These are phyloP conservation scores for Platyscapa corneri DNA, from an alignment of 1,140 invertebrate genomes.

Conservation along the genomic window DNA sequence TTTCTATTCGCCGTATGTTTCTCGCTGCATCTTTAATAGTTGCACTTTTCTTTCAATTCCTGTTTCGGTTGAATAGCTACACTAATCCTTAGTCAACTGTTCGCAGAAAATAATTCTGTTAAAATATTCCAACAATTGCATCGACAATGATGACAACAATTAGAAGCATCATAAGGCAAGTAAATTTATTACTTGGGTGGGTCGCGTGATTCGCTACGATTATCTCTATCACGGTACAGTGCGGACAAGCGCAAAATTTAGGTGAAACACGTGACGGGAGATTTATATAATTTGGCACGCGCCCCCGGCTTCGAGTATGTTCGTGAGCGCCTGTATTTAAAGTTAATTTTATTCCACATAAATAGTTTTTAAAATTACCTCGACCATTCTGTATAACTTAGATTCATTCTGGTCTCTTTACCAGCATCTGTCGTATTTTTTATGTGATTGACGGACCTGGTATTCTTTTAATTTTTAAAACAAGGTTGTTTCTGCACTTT, in stretches of 20 bases:
- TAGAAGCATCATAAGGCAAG: neutral
- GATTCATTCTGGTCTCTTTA: neutral
- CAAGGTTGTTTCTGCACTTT: neutral
- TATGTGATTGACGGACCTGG: neutral
- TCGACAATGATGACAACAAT: neutral
- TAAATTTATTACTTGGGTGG: slow-evolving; percentile 26
- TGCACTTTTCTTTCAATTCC: neutral
- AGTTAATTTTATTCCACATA: slow-evolving; percentile 10
- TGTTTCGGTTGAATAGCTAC: neutral
- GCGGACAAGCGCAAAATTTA: neutral
- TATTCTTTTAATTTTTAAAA: neutral
- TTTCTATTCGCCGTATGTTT: neutral
- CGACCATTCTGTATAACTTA: neutral
- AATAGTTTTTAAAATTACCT: slow-evolving; percentile 11
- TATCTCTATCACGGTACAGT: neutral
- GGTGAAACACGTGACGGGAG: slow-evolving; percentile 7
- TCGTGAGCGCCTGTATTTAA: neutral
- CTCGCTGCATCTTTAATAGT: too few species aligned
- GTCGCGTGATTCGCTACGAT: slow-evolving; percentile 38
- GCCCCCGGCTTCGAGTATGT: neutral
- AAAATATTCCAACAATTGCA: neutral
- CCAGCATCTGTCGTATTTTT: neutral
- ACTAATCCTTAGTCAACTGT: neutral
- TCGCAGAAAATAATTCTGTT: slow-evolving; percentile 1
- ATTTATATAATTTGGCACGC: slow-evolving; percentile 34